phyloP scores from a whole-genome alignment of 1,140 invertebrate genomes.

The Cotesia glomerata region DNA sequence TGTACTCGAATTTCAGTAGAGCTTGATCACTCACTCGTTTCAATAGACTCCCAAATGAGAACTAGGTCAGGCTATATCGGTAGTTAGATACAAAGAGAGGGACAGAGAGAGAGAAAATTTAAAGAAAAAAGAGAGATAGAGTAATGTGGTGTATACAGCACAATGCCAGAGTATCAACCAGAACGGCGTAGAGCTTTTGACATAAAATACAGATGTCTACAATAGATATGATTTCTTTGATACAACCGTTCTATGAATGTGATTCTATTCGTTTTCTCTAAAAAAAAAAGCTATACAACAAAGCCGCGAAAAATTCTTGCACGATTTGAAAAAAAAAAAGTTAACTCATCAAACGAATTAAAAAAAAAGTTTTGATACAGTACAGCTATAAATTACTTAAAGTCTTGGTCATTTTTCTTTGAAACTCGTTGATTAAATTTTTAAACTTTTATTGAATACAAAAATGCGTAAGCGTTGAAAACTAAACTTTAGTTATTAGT shows the following conservation, averaged over 20 bases:
- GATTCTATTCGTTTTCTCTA: constrained; percentile 24
- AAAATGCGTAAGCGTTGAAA: too few relatives aligned
- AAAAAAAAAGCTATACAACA: background rate
- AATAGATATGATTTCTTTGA: constrained; percentile 34
- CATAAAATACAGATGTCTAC: constrained; percentile 41
- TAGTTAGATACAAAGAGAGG: background rate
- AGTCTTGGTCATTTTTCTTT: too few relatives aligned
- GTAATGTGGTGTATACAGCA: constrained; percentile 16
- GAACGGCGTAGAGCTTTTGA: constrained; percentile 28
- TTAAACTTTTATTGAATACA: too few relatives aligned
- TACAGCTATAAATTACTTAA: too few relatives aligned
- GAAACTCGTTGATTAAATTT: too few relatives aligned
- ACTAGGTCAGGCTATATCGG: constrained; percentile 18
- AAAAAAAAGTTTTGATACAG: background rate
- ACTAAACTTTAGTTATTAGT: too few relatives aligned
- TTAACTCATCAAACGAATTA: background rate
- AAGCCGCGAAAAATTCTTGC: background rate
- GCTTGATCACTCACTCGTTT: background rate
- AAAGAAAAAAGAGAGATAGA: too few relatives aligned
- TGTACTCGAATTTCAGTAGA: constrained; percentile 3
- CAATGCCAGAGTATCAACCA: constrained; percentile 36
- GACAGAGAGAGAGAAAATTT: background rate
- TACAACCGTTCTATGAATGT: constrained; percentile 18
- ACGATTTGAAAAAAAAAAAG: background rate
- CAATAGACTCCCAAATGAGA: constrained; percentile 7